Evolutionary conservation across 1,140 invertebrate genomes (phyloP).

Genomic region (Cyphomyrmex costatus): DNA sequence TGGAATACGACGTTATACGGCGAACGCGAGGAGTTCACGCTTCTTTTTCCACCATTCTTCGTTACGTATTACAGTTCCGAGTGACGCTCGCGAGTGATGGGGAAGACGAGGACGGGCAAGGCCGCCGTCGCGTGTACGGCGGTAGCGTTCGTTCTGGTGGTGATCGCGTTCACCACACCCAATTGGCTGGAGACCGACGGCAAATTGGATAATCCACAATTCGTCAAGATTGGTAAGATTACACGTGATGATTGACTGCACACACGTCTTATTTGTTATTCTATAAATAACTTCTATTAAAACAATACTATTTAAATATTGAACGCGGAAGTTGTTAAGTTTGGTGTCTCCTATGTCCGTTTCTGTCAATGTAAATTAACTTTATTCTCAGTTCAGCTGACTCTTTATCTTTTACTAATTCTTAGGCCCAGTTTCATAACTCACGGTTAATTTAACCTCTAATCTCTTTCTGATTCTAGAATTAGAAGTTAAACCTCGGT

Average conservation of each 20-base stretch:
- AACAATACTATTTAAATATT: neutral
- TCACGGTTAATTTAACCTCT: no score
- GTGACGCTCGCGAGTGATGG: slow-evolving; percentile 72
- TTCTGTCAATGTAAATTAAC: no score
- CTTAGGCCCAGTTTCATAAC: no score
- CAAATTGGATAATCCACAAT: slow-evolving; percentile 92
- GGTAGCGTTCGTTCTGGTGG: slow-evolving; percentile 91
- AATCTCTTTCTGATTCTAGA: no score
- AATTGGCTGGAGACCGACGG: slow-evolving; percentile 97
- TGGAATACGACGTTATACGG: neutral
- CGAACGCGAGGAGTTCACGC: neutral
- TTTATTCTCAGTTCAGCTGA: no score
- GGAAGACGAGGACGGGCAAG: slow-evolving; percentile 90
- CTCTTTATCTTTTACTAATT: no score
- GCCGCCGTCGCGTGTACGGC: slow-evolving; percentile 90
- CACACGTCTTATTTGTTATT: neutral
- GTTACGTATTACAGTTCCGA: neutral
- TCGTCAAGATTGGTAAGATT: slow-evolving; percentile 92
- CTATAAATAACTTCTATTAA: neutral
- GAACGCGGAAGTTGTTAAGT: neutral
- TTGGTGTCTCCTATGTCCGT: neutral
- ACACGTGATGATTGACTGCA: neutral
- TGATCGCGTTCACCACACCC: slow-evolving; percentile 96
- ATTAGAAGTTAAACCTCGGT: no score
- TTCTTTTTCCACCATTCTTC: neutral